Base-by-base conservation (phyloP, 1,140 invertebrate genomes). In the Drosophila kanapiae region DNA sequence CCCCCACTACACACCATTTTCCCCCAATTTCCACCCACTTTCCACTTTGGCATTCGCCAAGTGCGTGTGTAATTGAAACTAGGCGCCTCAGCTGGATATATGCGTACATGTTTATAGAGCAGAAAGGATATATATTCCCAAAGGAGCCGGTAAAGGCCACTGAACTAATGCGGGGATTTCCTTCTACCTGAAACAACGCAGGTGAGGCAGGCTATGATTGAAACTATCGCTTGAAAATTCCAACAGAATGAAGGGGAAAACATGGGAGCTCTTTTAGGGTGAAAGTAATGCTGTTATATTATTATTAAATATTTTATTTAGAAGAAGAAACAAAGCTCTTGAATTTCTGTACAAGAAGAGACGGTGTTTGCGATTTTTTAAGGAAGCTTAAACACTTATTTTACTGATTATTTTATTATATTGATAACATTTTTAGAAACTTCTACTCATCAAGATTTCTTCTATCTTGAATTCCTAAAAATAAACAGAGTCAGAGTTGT, bases 51-150 rank as follows among this genome's bases (percentile, higher is more conserved):
- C 57, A 62, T 80, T 86, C 72, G 58, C 76, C 80, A 81, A 90
- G 77, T 90, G 84, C 85, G 85, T 90, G 85, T 90, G 84, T 88
- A 88, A 88, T 88, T 88, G 84, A 88, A 88, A 88, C 84, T 88
- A 84, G 80, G 80, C 69, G 54, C 48, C 80, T 67, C 61, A 31
- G 51, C 64, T 38, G 61, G 53, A 38, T 54, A 40, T 68, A 51
- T 65, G 60, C 60, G 51, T 47, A 54, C 49, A 63, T 62, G 70
- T 48, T 57, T 72, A 61, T 61, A 29, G 64, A 31, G 60, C 51
- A 43, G 57, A 18, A 37, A 63, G 62, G 62, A 65, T 47, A 47
- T 27, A 13, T 23, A 64, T 31, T 14, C 23, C 37, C 37, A 23
- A 11, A 47, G 23, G 53, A 72, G 53, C 37, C 27, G 43, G 37